phyloP scores from a whole-genome alignment of 2,888 invertebrate species.

The Alviniconcha strummeri region DNA sequence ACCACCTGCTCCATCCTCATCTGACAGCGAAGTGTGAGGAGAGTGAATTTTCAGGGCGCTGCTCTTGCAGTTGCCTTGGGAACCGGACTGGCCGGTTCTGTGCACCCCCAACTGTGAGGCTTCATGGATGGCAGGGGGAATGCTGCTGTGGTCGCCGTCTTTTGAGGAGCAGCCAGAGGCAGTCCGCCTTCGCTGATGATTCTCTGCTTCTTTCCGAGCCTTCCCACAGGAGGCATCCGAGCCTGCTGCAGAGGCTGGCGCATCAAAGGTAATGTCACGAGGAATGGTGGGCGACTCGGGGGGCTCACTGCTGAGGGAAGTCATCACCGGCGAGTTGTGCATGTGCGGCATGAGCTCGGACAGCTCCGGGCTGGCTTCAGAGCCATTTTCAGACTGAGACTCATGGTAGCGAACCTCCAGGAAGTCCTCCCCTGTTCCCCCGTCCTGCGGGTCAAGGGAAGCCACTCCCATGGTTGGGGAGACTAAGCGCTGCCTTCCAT shows the following conservation, averaged over 20 bases:
- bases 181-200: conserved; percentile 22
- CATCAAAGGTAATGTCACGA: conserved; percentile 34
- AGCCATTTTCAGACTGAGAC: conserved; percentile 21
- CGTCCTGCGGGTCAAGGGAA: conserved; percentile 49
- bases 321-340: conserved; percentile 23
- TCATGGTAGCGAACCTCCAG: conserved; percentile 63
- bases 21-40: background rate
- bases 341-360: conserved; percentile 40
- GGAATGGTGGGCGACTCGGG: conserved; percentile 58
- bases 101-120: conserved; percentile 44
- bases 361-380: conserved; percentile 21
- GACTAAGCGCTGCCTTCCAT: conserved; percentile 73
- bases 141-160: conserved; percentile 31
- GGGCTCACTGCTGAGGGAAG: conserved; percentile 39
- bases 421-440: conserved; percentile 56
- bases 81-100: conserved; percentile 26
- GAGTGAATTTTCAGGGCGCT: background rate
- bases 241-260: background rate
- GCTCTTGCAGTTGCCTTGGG: background rate
- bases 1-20: background rate
- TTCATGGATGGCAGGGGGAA: conserved; percentile 28
- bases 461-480: conserved; percentile 61
- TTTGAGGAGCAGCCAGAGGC: background rate
- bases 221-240: conserved; percentile 39
- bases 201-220: conserved; percentile 26